These are phyloP conservation scores for Rhodophaea formosa DNA, from an alignment of 2,888 invertebrate genomes.

Conservation along the genomic window DNA sequence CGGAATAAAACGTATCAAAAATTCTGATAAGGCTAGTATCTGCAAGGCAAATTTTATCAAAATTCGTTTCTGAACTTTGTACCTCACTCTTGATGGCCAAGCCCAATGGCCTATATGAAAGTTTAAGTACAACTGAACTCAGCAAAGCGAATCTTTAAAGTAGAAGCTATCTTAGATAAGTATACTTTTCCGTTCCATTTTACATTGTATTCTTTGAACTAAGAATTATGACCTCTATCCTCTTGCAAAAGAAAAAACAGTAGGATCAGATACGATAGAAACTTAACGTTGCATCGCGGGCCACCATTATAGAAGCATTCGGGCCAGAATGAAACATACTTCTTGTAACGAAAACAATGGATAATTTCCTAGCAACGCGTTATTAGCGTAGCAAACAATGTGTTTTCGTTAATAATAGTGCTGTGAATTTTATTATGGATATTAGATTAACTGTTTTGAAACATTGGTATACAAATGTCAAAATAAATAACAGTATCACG, in stretches of 20 bases:
- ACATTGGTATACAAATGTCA: conserved; percentile 8
- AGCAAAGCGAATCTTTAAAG: too few species aligned
- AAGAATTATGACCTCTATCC: not conserved
- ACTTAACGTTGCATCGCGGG: conserved; percentile 3
- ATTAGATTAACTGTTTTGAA: conserved; percentile 20
- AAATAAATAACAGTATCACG: not conserved
- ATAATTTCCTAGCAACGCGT: conserved; percentile 49
- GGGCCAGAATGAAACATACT: conserved; percentile 47
- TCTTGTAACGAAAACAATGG: conserved; percentile 61
- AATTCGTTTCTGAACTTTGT: too few species aligned
- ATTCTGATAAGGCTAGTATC: too few species aligned
- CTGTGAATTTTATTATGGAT: conserved; percentile 20
- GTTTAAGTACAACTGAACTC: too few species aligned
- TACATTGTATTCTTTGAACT: not conserved
- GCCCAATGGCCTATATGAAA: too few species aligned
- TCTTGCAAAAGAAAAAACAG: conserved; percentile 5
- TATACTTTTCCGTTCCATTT: not conserved
- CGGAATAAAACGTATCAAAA: too few species aligned
- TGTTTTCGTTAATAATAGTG: conserved; percentile 36
- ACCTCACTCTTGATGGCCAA: too few species aligned
- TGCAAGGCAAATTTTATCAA: too few species aligned
- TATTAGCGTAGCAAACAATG: conserved; percentile 58
- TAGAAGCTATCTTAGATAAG: not conserved
- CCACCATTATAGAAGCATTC: conserved; percentile 1
- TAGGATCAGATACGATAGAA: conserved; percentile 5